Base-by-base conservation (phyloP, 2,888 invertebrate genomes). In the Drosophila atroscutellata region DNA sequence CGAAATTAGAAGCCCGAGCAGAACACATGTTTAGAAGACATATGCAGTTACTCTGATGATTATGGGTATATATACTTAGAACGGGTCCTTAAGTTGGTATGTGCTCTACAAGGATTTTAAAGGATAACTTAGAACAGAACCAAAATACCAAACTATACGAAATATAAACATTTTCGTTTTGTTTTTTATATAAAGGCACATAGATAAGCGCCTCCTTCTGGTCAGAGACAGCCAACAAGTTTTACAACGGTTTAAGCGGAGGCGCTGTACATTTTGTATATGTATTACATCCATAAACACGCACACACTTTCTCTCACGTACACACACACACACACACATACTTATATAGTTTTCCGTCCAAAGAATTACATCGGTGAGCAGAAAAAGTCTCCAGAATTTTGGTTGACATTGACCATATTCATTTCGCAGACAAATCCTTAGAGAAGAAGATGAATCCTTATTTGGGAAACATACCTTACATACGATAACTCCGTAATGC, bases 271-370 rank as follows among this genome's bases (percentile, higher is more conserved):
- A 75, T 72, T 72, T 70, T 77, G 59, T 72, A 75, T 75, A 77
- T 66, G 65, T 71, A 75, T 61, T 58, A 67, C 55, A 70, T 49
- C 34, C 47, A 65, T 37, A 64, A 59, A 62, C 36, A 59, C 51
- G 69, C 34, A 58, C 56, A 62, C 51, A 65, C 60, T 58, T 32
- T 64, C 56, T 65, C 32, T 2, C 34, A 63, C 52, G n/a, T n/a
- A 60, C 32, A 72, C 20, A 70, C 24, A 54, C 24, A 59, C 18
- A 51, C 18, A 51, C 11, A 39, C 45, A 68, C 56, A 81, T 42
- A 81, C 67, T 73, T 80, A 86, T 87, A 89, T 86, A 85, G 80
- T 90, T 87, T 87, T 90, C 86, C 86, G 86, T 87, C 86, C 86
- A 87, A 88, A 75, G 65, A 85, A 82, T 79, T 79, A 69, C 77